A percentile compares a stretch with the other conserved stretches of the same genome.
These are phyloP conservation scores for Polypedilum vanderplanki DNA, from an alignment of 1,140 invertebrate genomes.

Conservation along the genomic window DNA sequence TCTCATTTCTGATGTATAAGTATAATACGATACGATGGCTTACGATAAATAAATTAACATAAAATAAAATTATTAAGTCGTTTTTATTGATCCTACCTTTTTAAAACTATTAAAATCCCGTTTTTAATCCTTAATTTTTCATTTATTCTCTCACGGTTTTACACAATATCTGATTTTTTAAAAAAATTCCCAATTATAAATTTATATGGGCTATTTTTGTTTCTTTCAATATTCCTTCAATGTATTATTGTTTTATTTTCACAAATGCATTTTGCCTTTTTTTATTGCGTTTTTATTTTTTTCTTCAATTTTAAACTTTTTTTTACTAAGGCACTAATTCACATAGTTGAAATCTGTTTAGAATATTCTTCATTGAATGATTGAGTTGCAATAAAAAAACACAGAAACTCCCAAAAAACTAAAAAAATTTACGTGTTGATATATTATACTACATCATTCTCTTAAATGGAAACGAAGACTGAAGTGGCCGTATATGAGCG, in stretches of 20 bases:
- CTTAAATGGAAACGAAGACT: neutral
- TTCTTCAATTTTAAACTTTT: neutral
- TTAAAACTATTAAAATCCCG: neutral
- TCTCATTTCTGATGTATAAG: neutral
- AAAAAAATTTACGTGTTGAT: neutral
- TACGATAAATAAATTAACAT: slow-evolving; percentile 16
- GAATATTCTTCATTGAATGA: neutral
- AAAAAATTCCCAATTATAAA: slow-evolving; percentile 2
- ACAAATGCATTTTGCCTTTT: slow-evolving; percentile 11
- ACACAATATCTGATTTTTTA: neutral
- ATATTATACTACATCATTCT: neutral
- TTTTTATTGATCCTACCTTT: neutral
- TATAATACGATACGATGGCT: neutral
- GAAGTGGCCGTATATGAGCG: neutral
- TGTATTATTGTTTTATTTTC: slow-evolving; percentile 18
- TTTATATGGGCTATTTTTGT: slow-evolving; percentile 24
- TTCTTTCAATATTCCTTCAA: neutral
- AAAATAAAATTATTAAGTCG: neutral
- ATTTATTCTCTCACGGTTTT: neutral
- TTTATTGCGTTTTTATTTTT: neutral
- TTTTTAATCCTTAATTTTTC: neutral
- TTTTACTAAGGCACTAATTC: neutral
- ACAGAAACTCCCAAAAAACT: neutral
- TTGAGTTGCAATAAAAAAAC: neutral
- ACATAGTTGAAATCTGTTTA: neutral